Conservation (phyloP, 2,113 vertebrate genomes). For the Candoia aspera region DNA sequence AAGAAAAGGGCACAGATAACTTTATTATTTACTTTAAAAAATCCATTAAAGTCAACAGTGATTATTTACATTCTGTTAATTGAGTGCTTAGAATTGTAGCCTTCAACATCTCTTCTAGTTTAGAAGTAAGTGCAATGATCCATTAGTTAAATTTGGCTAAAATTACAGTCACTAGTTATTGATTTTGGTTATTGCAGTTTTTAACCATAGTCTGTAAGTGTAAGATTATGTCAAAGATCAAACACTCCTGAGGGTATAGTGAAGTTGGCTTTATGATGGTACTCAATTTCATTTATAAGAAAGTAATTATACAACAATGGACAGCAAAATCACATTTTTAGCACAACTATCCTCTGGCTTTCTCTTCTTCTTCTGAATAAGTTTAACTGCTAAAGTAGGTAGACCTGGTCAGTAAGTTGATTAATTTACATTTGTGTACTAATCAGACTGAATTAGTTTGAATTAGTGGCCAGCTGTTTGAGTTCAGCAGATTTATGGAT, state of each 20-base stretch:
- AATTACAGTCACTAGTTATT: neutral
- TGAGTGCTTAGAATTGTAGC: neutral
- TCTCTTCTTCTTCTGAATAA: neutral
- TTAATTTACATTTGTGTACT: neutral
- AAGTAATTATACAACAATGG: neutral
- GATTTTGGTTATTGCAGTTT: neutral
- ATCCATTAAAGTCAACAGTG: neutral
- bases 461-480: constrained; percentile 23
- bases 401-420: neutral
- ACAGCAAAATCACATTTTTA: neutral
- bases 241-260: neutral
- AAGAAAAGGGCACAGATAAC: neutral
- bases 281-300: neutral
- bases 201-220: neutral
- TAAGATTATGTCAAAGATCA: neutral
- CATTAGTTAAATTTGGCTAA: neutral
- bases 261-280: neutral
- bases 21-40: neutral
- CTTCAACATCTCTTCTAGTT: neutral
- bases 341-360: neutral
- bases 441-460: constrained; percentile 11
- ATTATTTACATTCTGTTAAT: neutral
- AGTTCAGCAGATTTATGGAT: neutral
- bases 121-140: neutral
- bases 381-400: neutral